Evolutionary conservation across 2,797 vertebrate species (phyloP), one percentile per base, ranked within the genome.

Genomic region (Cyclura pinguis): DNA sequence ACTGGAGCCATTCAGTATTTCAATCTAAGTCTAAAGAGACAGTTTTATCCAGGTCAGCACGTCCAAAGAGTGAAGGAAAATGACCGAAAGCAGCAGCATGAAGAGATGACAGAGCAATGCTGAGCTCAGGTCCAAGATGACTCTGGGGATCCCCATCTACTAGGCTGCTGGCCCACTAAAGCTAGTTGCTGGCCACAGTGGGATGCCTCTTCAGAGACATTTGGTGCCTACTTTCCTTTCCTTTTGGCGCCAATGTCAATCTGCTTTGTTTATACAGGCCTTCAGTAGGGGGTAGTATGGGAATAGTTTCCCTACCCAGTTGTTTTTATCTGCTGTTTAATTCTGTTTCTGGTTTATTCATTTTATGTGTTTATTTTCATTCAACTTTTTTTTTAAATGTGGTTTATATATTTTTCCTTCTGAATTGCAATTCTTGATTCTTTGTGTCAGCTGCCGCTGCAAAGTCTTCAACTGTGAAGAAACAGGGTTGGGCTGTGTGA

Each of bases 231-330:
- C 38, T 77, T 57, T 59, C 12, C 64, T 82, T 88, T 52, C 29
- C 59, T 78, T 35, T 64, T 69, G 76, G 73, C 47, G 9, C 59
- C 42, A 80, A 6, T 47, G 52, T 55, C 38, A 64, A 72, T 59
- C 24, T 85, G 22, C 20, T 42, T 80, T 85, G 50, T 57, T 85
- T 80, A 69, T 76, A 73, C 35, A 32, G 27, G 38, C 73, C 7
- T 84, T 64, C 64, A 82, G n/a, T 86, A 77, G 78, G 38, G 47
- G 55, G 35, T 38, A 1, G 6, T 24, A 73, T 59, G 47, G 72
- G 50, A 86, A 81, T 90, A 59, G 77, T 73, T n/a, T 73, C 22
- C 88, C 72, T 86, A 7, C 27, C 35, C 35, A 6, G 16, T 85
- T 90, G 72, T 85, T 86, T 80, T 50, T 47, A 73, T 42, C 27